Base-by-base conservation (phyloP, 2,113 vertebrate species). In the Erpornis zantholeuca region DNA sequence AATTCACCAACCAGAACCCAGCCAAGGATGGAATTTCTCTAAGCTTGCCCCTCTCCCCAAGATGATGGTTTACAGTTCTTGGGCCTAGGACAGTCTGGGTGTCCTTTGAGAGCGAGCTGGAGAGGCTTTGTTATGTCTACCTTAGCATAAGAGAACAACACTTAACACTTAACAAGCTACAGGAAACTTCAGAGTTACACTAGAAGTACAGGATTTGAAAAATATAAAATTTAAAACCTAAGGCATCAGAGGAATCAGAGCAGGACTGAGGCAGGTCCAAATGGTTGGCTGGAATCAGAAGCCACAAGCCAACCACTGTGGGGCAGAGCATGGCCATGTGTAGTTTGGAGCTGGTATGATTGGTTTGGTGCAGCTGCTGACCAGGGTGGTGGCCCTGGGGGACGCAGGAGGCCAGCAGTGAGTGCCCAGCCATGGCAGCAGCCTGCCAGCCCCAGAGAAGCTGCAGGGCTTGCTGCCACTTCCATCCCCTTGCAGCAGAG, bases 381-480 rank as follows among this genome's bases (percentile, higher is more conserved):
- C 59, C 0, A 0, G 70, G 53, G 29, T 0, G 1, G 59, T 2
- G 2, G 85, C 42, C 64, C 35, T 2, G 4, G 50, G 18, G 27
- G 29, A 86, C 33, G 79, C 33, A 70, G 63, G 54, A 80, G 45
- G 56, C 6, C 6, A 47, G 69, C 25, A 72, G 53, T 0, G 1
- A 82, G n/a, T 4, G 4, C 54, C 42, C 9, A 28, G 65, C 45
- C 6, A 1, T 3, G 7, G 36, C 3, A 12, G 40, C n/a, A 69
- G 38, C 65, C 68, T 85, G 89, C 13, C 23, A 63, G 23, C 27
- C 66, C 28, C 75, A 31, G 31, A 45, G 59, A 44, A 78, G 38
- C 54, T 66, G 47, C 49, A 75, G 57, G 56, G n/a, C 68, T 80
- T 10, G 11, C 23, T 84, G 38, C 65, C 36, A 33, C 71, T 68